Evolutionary conservation across 2,113 vertebrate species (phyloP), one percentile per base, ranked within the genome.

Genomic region (Clarias gariepinus): DNA sequence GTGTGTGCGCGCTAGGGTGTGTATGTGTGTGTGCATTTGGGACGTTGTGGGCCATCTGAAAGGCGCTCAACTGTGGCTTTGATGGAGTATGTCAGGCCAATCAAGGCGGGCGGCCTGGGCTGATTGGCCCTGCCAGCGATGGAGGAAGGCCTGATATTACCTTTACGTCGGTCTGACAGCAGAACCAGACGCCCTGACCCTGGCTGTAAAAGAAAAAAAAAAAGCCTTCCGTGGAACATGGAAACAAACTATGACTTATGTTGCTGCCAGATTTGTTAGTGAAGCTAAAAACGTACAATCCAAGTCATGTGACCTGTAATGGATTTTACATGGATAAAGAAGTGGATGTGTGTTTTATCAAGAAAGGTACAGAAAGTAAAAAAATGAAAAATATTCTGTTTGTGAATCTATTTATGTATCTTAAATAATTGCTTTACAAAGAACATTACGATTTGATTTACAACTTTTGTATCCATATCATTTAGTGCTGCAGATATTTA

Each of bases 61-160:
- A 84, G 63, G 53, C 71, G 91, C 89, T 93, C 92, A 92, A 92
- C 91, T 92, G 64, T 89, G 90, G 91, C 91, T 94, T 94, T 95
- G 94, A 95, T 94, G 92, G 94, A 95, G 93, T 94, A 95, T 95
- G 94, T 95, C 94, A 95, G 94, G 92, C 93, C 94, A 95, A 95
- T 95, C 95, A 95, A 92, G 91, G 92, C 87, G 81, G 92, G 90
- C 93, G 94, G 93, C 92, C 92, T 91, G 94, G 93, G 90, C 92
- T 94, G 94, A 95, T 95, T 94, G 94, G 93, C 90, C 93, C 93
- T 94, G 94, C 93, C 94, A 94, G 93, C 84, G 74, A 76, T 87
- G 53, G 77, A 94, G 91, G 93, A 93, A 94, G 93, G 91, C 91
- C 92, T 89, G 92, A 94, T 94, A 94, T 95, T 94, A 95, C 94